Conservation (phyloP, 2,797 vertebrate species). For the Tympanoctomys barrerae region DNA sequence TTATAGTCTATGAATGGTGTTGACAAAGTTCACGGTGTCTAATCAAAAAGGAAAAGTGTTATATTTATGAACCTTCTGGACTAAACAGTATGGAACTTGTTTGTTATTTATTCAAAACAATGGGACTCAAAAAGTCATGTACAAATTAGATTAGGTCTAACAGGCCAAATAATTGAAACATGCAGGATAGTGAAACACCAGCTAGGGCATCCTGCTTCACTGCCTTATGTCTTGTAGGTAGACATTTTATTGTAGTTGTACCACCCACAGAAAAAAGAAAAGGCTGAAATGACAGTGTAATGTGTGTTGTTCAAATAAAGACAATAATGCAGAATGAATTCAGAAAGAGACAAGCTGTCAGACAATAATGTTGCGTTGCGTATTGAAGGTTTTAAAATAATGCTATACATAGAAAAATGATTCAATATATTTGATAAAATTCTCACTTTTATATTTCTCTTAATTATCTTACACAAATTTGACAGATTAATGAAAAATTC, state of each 20-base stretch:
- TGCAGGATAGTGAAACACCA: not conserved
- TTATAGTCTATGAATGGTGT: not conserved
- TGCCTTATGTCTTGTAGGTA: not conserved
- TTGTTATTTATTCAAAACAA: not conserved
- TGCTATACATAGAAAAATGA: not conserved
- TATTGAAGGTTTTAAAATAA: not conserved
- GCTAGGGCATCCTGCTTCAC: not conserved
- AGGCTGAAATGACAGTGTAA: not conserved
- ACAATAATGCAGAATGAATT: not conserved
- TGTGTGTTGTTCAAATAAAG: not conserved
- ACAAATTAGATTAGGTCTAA: not conserved
- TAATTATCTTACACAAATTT: not conserved
- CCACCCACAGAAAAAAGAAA: not conserved
- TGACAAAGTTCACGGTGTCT: not conserved
- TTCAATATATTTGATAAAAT: not conserved
- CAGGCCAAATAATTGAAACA: not conserved
- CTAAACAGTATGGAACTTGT: not conserved
- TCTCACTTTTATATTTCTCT: not conserved
- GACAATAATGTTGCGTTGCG: not conserved
- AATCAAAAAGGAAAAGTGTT: not conserved
- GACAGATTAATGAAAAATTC: not conserved
- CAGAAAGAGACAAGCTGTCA: not conserved
- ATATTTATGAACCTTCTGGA: not conserved
- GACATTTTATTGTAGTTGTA: not conserved
- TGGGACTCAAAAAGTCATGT: not conserved